Evolutionary conservation across 2,113 vertebrate species (phyloP).

Genomic region (Meleagris gallopavo): DNA sequence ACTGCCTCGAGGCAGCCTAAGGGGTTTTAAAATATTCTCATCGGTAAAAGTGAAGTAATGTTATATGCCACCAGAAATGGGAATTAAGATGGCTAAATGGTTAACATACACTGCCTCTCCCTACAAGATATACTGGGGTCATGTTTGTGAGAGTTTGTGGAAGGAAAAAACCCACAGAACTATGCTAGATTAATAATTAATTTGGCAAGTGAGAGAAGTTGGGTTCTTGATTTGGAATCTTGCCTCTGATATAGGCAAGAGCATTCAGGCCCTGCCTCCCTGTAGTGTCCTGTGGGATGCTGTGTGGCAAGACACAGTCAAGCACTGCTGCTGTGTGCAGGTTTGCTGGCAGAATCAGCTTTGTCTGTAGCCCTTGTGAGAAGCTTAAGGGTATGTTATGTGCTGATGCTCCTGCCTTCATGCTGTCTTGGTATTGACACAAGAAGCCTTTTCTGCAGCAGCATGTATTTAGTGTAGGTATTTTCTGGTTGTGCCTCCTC

Average conservation of each 20-base stretch:
- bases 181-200: background rate
- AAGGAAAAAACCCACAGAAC: background rate
- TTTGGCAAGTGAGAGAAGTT: background rate
- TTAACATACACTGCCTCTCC: background rate
- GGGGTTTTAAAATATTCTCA: background rate
- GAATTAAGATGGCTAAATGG: background rate
- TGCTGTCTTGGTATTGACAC: rapidly evolving
- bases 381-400: rapidly evolving
- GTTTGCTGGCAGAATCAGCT: background rate
- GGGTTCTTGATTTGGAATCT: background rate
- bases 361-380: background rate
- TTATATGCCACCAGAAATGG: background rate
- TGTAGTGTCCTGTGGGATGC: background rate
- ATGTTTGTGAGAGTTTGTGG: background rate
- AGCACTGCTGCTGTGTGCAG: background rate
- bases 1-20: constrained; percentile 27
- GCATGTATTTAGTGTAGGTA: background rate
- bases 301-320: background rate
- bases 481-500: background rate
- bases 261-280: background rate
- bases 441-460: background rate
- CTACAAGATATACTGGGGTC: rapidly evolving
- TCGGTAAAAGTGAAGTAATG: constrained; percentile 27
- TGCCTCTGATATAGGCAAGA: background rate
- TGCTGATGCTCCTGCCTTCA: background rate